Evolutionary conservation across 2,888 invertebrate species (phyloP).

Genomic region (Epinotia ramella): DNA sequence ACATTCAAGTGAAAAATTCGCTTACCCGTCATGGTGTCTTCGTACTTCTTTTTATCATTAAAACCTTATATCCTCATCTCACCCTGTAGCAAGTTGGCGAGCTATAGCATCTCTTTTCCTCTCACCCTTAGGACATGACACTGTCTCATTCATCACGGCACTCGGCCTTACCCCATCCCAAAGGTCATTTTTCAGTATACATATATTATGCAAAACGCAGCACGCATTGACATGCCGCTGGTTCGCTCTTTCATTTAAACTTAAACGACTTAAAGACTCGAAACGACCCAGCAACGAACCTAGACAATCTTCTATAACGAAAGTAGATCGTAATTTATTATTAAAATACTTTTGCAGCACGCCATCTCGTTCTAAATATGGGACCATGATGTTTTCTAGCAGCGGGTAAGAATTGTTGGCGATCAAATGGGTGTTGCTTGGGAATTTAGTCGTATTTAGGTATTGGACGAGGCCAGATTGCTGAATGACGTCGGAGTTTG

Average conservation of each 20-base stretch:
- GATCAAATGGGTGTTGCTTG: slow-evolving; percentile 7
- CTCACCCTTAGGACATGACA: background rate
- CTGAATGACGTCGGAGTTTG: background rate
- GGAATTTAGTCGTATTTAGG: slow-evolving; percentile 1
- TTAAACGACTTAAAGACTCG: background rate
- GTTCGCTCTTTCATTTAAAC: background rate
- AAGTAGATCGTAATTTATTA: background rate
- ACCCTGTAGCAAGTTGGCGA: background rate
- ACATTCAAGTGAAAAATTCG: background rate
- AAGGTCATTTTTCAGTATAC: slow-evolving; percentile 1
- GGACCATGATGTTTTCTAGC: slow-evolving; percentile 7
- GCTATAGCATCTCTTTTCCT: slow-evolving; percentile 2
- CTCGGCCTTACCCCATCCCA: background rate
- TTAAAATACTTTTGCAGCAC: background rate
- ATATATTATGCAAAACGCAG: slow-evolving; percentile 16
- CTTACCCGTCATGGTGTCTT: background rate
- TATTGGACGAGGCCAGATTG: background rate
- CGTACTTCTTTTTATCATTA: background rate
- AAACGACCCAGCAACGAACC: background rate
- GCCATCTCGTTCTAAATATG: background rate
- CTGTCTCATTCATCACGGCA: background rate
- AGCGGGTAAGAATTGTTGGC: slow-evolving; percentile 7
- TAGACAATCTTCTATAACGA: background rate
- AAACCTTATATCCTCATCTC: background rate
- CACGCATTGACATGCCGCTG: slow-evolving; percentile 3